These are phyloP conservation scores for Vanessa atalanta DNA, from an alignment of 1,140 invertebrate species.

Conservation along the genomic window DNA sequence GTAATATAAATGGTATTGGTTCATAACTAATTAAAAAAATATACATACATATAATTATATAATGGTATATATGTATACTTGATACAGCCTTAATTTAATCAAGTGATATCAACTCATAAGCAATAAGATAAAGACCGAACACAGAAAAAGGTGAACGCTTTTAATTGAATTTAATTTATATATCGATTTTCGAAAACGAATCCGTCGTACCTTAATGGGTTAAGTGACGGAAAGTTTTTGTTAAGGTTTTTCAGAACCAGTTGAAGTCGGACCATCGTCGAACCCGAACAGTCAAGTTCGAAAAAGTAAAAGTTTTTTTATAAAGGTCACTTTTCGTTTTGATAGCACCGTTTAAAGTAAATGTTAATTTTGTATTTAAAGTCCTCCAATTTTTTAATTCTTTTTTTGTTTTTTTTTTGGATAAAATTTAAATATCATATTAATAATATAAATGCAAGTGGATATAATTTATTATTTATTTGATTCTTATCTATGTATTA, in stretches of 20 bases:
- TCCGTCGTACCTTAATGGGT: background rate
- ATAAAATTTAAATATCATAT: too few relatives aligned
- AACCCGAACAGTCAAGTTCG: background rate
- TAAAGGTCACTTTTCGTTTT: conserved; percentile 8
- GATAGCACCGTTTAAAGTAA: background rate
- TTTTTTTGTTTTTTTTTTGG: background rate
- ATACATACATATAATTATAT: too few relatives aligned
- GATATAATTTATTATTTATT: too few relatives aligned
- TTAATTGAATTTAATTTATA: background rate
- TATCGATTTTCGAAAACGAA: background rate
- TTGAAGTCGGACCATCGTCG: background rate
- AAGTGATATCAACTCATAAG: background rate
- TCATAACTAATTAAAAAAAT: too few relatives aligned
- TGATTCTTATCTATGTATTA: too few relatives aligned
- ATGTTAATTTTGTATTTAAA: background rate
- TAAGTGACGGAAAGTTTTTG: background rate
- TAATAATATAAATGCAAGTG: too few relatives aligned
- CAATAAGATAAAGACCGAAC: background rate
- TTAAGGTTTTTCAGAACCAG: conserved; percentile 3
- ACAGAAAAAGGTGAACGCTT: background rate
- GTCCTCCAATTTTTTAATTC: background rate
- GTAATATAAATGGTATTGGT: too few relatives aligned
- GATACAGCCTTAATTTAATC: too few relatives aligned
- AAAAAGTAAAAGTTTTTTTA: conserved; percentile 8
- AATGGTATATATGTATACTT: too few relatives aligned